phyloP scores from a whole-genome alignment of 2,888 invertebrate genomes.

The Conus canariensis region DNA sequence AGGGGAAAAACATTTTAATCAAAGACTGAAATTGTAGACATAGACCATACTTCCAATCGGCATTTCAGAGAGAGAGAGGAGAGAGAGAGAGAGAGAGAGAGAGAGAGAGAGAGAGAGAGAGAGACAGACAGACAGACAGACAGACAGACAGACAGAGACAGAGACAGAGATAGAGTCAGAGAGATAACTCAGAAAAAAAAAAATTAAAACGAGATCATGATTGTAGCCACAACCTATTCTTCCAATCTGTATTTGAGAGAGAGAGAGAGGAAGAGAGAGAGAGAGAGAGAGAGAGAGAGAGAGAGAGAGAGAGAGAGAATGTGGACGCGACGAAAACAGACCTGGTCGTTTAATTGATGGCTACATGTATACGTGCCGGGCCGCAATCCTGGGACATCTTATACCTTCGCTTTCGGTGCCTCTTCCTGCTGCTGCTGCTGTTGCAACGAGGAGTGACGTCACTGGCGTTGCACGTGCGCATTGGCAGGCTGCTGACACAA shows the following conservation, averaged over 20 bases:
- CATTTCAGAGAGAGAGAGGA: background rate
- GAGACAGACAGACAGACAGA: background rate
- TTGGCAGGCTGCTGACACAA: conserved; percentile 17
- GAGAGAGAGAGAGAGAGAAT: background rate
- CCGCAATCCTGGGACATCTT: background rate
- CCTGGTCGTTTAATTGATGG: background rate
- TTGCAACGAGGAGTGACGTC: background rate
- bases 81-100: too few relatives aligned
- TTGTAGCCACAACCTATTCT: too few relatives aligned
- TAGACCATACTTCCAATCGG: too few relatives aligned
- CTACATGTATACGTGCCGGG: background rate
- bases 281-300: conserved; percentile 25
- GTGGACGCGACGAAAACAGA: background rate
- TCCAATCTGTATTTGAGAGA: background rate
- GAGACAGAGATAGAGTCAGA: background rate
- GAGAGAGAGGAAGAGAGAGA: conserved; percentile 5
- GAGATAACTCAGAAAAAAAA: background rate
- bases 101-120: background rate
- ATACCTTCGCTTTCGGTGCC: background rate
- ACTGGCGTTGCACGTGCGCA: background rate
- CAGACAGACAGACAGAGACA: background rate
- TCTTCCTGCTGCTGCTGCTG: too few relatives aligned
- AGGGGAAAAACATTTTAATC: too few relatives aligned
- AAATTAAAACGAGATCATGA: background rate
- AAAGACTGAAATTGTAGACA: too few relatives aligned